phyloP scores from a whole-genome alignment of 2,888 invertebrate genomes.

The Temnothorax rugatulus region DNA sequence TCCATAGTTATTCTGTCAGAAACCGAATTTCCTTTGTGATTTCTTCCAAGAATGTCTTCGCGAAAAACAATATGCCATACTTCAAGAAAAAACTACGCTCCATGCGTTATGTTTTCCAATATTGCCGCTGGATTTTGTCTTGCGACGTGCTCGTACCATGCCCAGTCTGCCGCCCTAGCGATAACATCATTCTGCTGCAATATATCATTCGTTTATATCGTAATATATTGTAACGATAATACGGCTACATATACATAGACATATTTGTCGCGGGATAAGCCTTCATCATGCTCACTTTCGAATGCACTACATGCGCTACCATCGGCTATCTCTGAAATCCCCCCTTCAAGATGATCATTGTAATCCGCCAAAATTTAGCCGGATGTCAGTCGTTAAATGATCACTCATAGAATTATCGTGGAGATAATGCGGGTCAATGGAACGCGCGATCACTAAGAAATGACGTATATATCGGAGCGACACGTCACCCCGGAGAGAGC shows the following conservation, averaged over 20 bases:
- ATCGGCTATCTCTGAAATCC: neutral
- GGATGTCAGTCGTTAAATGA: neutral
- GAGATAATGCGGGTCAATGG: neutral
- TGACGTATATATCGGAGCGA: neutral
- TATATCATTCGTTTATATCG: neutral
- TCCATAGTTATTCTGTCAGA: neutral
- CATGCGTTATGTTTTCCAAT: neutral
- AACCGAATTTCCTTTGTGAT: neutral
- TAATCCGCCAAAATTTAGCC: neutral
- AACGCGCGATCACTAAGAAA: neutral
- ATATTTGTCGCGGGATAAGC: neutral
- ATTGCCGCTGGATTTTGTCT: neutral
- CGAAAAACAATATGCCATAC: neutral
- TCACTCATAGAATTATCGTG: slow-evolving; percentile 8
- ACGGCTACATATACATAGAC: neutral
- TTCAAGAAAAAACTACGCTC: neutral
- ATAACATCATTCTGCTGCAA: neutral
- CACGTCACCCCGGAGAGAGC: neutral
- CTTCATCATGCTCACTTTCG: neutral
- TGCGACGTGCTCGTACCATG: neutral
- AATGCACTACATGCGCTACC: neutral
- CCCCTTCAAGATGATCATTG: neutral
- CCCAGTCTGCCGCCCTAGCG: neutral
- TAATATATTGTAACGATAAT: neutral
- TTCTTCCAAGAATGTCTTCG: neutral